These are phyloP conservation scores for Rhizomys pruinosus DNA, from an alignment of 2,113 vertebrate genomes.

Conservation along the genomic window DNA sequence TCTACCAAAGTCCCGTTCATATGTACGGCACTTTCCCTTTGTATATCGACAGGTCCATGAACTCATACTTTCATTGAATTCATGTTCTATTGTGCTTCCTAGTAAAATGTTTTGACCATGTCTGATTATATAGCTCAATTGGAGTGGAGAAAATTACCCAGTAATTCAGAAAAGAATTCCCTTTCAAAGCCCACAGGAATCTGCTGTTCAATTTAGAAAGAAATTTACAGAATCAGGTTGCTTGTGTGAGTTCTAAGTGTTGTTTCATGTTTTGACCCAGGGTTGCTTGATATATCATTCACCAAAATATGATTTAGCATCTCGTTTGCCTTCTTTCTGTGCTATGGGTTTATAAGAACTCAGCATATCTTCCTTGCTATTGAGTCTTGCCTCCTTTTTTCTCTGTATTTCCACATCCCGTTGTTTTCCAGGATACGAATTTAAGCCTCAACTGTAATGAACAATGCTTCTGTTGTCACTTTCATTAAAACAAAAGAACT, in stretches of 20 bases:
- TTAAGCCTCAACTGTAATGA: slow-evolving; percentile 3
- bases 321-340: slow-evolving; percentile 56
- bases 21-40: slow-evolving; percentile 59
- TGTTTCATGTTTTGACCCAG: slow-evolving; percentile 82
- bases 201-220: slow-evolving; percentile 79
- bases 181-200: slow-evolving; percentile 76
- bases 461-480: neutral
- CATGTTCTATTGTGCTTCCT: slow-evolving; percentile 78
- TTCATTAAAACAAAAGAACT: slow-evolving; percentile 2
- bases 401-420: slow-evolving; percentile 61
- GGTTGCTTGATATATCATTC: slow-evolving; percentile 71
- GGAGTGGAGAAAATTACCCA: slow-evolving; percentile 80
- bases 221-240: slow-evolving; percentile 77
- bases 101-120: slow-evolving; percentile 78
- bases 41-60: neutral
- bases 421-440: slow-evolving; percentile 42
- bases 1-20: slow-evolving; percentile 25
- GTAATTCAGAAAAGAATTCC: slow-evolving; percentile 83
- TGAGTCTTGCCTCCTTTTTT: slow-evolving; percentile 42
- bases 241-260: slow-evolving; percentile 79
- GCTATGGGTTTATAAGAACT: slow-evolving; percentile 75
- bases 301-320: slow-evolving; percentile 78
- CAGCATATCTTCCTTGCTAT: slow-evolving; percentile 59
- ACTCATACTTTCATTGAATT: slow-evolving; percentile 74
- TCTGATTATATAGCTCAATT: slow-evolving; percentile 81